Conservation (phyloP, 2,113 vertebrate genomes). For the Noctilio leporinus region DNA sequence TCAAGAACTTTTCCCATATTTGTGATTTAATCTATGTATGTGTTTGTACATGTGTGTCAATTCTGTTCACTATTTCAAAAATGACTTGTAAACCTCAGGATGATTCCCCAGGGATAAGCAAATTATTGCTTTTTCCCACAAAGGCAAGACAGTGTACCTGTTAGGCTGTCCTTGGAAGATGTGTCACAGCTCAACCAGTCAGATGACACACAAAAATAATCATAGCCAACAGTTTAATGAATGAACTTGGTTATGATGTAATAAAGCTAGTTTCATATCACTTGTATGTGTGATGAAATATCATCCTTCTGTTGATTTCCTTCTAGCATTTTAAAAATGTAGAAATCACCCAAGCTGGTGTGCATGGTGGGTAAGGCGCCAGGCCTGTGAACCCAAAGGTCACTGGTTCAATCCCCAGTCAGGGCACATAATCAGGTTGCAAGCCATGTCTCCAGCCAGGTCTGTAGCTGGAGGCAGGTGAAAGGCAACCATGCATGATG, state of each 20-base stretch:
- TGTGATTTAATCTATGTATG: background rate
- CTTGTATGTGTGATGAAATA: background rate
- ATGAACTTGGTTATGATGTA: background rate
- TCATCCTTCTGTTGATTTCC: background rate
- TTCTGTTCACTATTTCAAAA: background rate
- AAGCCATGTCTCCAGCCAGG: too few species aligned
- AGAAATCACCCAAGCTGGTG: too few species aligned
- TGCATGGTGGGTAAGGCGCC: too few species aligned
- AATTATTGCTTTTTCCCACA: background rate
- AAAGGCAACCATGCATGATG: too few species aligned
- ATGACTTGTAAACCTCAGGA: background rate
- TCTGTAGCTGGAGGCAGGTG: too few species aligned
- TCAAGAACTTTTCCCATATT: background rate
- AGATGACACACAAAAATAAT: background rate
- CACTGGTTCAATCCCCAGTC: too few species aligned
- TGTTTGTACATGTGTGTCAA: background rate
- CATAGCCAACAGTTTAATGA: background rate
- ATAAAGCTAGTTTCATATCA: background rate
- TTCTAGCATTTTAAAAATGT: background rate
- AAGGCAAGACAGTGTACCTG: background rate
- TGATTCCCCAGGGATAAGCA: background rate
- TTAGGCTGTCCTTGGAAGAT: background rate
- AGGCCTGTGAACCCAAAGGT: too few species aligned
- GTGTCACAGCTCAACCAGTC: background rate
- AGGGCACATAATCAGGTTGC: too few species aligned